Conservation (phyloP, 2,797 vertebrate genomes). For the Poeciliopsis infans region DNA sequence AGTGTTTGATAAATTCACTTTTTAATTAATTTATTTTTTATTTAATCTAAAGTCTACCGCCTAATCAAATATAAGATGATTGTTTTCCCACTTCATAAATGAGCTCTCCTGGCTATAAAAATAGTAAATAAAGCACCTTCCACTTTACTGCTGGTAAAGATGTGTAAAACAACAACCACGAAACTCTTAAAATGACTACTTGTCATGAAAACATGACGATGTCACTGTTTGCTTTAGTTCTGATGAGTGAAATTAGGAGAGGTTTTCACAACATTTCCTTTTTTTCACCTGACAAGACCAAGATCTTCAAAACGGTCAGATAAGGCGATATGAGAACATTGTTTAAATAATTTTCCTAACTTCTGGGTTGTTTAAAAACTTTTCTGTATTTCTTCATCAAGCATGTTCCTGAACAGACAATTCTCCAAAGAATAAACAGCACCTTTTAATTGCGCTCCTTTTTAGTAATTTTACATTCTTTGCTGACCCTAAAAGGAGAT, state of each 20-base stretch:
- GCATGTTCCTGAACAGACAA: not conserved
- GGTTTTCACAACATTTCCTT: not conserved
- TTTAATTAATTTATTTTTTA: not conserved
- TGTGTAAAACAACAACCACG: not conserved
- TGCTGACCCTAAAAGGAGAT: not conserved
- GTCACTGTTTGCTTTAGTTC: not conserved
- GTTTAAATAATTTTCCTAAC: not conserved
- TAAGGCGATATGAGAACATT: not conserved
- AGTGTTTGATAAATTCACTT: not conserved
- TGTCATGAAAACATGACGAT: not conserved
- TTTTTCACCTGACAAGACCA: not conserved
- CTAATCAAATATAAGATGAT: not conserved
- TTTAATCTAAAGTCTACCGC: no score
- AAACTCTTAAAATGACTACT: not conserved
- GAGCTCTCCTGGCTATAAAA: not conserved
- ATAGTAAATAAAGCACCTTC: not conserved
- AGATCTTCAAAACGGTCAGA: not conserved
- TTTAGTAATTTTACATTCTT: not conserved
- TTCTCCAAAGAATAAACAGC: not conserved
- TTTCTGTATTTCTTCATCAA: not conserved
- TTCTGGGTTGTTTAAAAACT: not conserved
- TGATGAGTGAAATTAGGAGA: not conserved
- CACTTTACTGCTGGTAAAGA: not conserved
- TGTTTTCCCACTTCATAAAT: not conserved
- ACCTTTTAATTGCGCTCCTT: not conserved